Base-by-base conservation (phyloP, 2,888 invertebrate species). In the Catonia carolina region DNA sequence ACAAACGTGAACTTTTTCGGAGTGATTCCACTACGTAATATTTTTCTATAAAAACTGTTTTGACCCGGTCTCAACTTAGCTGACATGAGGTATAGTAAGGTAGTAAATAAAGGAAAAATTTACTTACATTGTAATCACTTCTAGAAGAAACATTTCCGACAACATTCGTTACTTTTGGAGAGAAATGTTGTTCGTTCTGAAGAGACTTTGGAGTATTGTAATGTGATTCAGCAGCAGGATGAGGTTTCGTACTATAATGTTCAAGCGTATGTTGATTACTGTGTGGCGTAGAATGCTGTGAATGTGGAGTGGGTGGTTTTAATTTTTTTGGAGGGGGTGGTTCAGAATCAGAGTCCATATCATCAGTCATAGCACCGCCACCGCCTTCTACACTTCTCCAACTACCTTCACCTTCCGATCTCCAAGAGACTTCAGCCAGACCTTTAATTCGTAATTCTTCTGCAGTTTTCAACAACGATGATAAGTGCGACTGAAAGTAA, bases 391-490 rank as follows among this genome's bases (percentile, higher is more conserved):
- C 68, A 56, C 68, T 65, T 45, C 68, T 60, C 63, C 65, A 62
- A 22, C 57, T 57, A 2, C 61, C 56, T 59, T 62, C 69, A 22
- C 76, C 77, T 59, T 79, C 79, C 52, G 85, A 84, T 65, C 85
- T 83, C 86, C 91, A 91, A 63, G 90, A 87, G 12, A 92, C 89
- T 71, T 93, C 91, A 49, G 92, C 91, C 53, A 93, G 76, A 0
- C 93, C 94, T 74, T 94, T 94, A 68, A 94, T 91, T 71, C 89
- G 83, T 18, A 94, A 78, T 72, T 92, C 91, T 73, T 94, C 93
- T 0, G 94, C 94, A 53, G 93, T 93, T 76, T 92, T 92, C 67
- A 94, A 73, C 59, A 94, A 75, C 18, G 91, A 89, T 20, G 90
- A 86, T 64, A 94, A 74, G 70, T 91, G 89, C 60, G 89, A 87